Base-by-base conservation (phyloP, 2,888 invertebrate genomes). In the Epistrophella euchroma region DNA sequence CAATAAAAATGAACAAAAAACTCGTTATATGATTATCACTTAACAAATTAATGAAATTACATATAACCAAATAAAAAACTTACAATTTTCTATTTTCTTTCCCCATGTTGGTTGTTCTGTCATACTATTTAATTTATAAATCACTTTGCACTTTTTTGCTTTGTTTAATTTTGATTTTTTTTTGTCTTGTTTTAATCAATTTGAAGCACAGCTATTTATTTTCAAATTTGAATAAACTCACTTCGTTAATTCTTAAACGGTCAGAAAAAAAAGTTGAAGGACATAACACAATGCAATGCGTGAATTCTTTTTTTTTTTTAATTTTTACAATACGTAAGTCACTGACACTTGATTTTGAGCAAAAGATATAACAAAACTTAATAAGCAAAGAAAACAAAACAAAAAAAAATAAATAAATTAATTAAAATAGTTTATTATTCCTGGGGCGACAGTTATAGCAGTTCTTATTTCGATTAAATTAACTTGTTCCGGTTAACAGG, bases 41-140 rank as follows among this genome's bases (percentile, higher is more conserved):
- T 47, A 25, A 55, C 13, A 75, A 43, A 45, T 55, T 15, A 7
- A 15, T 4, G 11, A 35, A 11, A 35, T 22, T 9, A 43, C 15
- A n/a, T 13, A 22, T 22, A 28, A 64, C 55, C 37, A 25, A 40
- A 60, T 56, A 73, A 10, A 13, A 37, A 88, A 92, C 92, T 91
- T 91, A 91, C 91, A 91, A 89, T 89, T 90, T 72, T 91, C 91
- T 58, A 91, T 82, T 88, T 66, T 90, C 86, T 91, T 85, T 88
- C 91, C 91, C 91, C 91, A 91, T 89, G 89, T 89, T 73, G 91
- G 91, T 88, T 91, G 91, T 88, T 90, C 90, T 88, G 90, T 90
- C 91, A 92, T 91, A 88, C 88, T 88, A 84, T 72, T 89, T 89
- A 37, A 80, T 85, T 83, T 89, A 13, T 35, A 64, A 32, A 32